Base-by-base conservation (phyloP, 1,140 invertebrate genomes). In the Physella acuta region DNA sequence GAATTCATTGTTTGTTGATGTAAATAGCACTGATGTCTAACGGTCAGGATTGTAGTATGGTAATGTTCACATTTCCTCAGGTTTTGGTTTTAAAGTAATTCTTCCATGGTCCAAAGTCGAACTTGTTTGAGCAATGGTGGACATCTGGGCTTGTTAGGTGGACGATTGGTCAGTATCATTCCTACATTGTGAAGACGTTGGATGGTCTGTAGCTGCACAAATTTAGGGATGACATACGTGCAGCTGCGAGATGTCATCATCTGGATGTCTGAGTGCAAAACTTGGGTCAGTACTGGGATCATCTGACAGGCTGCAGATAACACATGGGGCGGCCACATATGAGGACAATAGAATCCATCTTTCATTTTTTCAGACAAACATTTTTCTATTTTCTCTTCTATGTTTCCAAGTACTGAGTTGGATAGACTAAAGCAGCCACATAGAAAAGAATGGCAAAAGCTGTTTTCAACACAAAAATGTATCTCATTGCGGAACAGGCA, bases 361-460 rank as follows among this genome's bases (percentile, higher is more conserved):
- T 67, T 67, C 51, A 67, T 67, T 26, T 67, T 67, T 26, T 56
- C 64, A 17, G 64, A 55, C 53, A 67, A 67, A 28, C 64, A 67
- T 39, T 67, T 67, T 39, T 67, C 64, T 36, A 67, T 55, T 55
- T 55, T 67, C 4, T 34, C 33, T 26, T 67, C 51, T 36, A 56
- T 33, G 39, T 37, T 55, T 17, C 20, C 51, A 52, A 33, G 56
- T 37, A 26, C 34, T n/a, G 26, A 26, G 31, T 14, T 4, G 26
- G 64, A 5, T 30, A 33, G 53, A 3, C 64, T 52, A 11, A 67
- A 20, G 36, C 64, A 67, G 16, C 53, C 34, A 36, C 63, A 67
- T 8, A 67, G 34, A 53, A 67, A 67, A 8, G 64, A 36, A 56
- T 67, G 64, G 33, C 52, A 56, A n/a, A 67, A 67, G 36, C 53